Base-by-base conservation (phyloP, 2,113 vertebrate genomes). In the Poicephalus meyeri region DNA sequence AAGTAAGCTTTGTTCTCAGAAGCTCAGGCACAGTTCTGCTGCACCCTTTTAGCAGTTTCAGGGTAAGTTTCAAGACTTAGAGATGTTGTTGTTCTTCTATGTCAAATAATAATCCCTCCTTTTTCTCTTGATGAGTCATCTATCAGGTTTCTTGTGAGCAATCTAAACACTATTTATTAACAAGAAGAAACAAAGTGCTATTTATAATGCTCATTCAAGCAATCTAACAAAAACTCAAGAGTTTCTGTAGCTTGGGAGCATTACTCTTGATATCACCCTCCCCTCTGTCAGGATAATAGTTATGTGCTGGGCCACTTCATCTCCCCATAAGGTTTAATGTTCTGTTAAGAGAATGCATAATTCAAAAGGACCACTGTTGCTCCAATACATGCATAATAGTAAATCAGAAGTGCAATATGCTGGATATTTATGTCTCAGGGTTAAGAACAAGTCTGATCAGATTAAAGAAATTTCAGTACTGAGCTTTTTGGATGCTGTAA, bases 91-190 rank as follows among this genome's bases (percentile, higher is more conserved):
- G 91, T 86, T 97, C 91, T 92, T 90, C 87, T 53, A 66, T 61
- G 58, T 50, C 78, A 93, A 89, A 60, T 44, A 92, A 94, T 89
- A 96, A 96, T 44, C 85, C 90, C 79, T 91, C 26, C 60, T 92
- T 66, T 92, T 92, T 60, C 42, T 74, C 56, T 77, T 95, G 95
- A 61, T 91, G 69, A 95, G 80, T 89, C 93, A 97, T 97, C 92
- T 96, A 86, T 97, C 95, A 96, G 53, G 71, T 93, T 96, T 96
- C 96, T 69, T 10, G 83, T 78, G 94, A 97, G 82, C 93, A 96
- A 96, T 60, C 92, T 95, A 97, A 98, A 95, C 89, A 92, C 80
- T 82, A 89, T 93, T 97, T 97, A 95, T 97, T 96, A 96, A 95
- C 5, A 0, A 93, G 95, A 94, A 90, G 95, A 94, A 97, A 97